Evolutionary conservation across 23 tunicate genomes (phyloP).

Genomic region (Ascidia mentula): DNA sequence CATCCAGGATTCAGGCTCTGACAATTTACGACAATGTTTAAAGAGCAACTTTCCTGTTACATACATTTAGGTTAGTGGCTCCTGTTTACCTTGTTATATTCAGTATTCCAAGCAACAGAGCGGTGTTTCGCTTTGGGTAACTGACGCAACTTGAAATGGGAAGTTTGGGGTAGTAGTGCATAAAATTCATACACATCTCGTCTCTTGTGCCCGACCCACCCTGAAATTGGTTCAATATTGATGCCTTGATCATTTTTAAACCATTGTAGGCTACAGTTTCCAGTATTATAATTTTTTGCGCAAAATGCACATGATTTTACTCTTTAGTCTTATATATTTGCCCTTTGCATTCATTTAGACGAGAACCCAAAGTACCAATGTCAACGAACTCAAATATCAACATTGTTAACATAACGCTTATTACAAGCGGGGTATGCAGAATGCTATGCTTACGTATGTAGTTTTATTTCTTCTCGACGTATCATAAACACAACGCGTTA

Average conservation of each 20-base stretch:
- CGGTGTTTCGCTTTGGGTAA: not conserved
- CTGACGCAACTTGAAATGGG: not conserved
- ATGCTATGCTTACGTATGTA: not conserved
- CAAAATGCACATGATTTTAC: too few relatives aligned
- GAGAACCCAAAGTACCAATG: too few relatives aligned
- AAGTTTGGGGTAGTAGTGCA: constrained; percentile 19
- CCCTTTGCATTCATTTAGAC: not conserved
- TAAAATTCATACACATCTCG: constrained; percentile 35
- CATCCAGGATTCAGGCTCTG: too few relatives aligned
- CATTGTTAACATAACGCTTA: too few relatives aligned
- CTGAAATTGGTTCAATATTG: constrained; percentile 14
- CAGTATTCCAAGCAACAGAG: not conserved
- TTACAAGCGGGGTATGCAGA: not conserved
- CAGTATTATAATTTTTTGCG: not conserved
- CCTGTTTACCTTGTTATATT: too few relatives aligned
- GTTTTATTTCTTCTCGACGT: constrained; percentile 1
- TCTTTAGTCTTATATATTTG: constrained; percentile 1
- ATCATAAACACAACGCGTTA: constrained; percentile 28
- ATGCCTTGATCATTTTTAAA: not conserved
- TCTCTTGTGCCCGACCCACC: constrained; percentile 18
- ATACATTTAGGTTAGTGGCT: too few relatives aligned
- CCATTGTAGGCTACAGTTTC: not conserved
- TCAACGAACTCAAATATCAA: too few relatives aligned
- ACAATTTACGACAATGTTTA: not conserved
- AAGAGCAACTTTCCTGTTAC: too few relatives aligned